Evolutionary conservation across 2,113 vertebrate species (phyloP).

Genomic region (Mormyrus iriodes): DNA sequence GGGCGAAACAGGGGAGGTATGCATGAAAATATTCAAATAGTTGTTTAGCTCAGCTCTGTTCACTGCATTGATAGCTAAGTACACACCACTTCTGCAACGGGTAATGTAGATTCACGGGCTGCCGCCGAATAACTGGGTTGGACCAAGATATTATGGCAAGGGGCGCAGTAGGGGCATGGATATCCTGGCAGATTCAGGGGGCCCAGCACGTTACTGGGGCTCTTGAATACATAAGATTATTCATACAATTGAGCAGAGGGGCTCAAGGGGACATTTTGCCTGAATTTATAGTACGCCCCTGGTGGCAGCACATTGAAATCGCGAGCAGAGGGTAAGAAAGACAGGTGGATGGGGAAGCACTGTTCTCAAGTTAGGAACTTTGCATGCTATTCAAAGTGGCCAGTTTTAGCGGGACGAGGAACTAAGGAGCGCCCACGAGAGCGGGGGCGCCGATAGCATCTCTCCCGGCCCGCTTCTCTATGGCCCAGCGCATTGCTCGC

Average conservation of each 20-base stretch:
- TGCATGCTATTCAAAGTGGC: not conserved
- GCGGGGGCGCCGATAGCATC: slow-evolving; percentile 55
- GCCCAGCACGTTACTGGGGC: not conserved
- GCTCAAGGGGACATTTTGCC: not conserved
- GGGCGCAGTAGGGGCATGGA: not conserved
- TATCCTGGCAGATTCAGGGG: not conserved
- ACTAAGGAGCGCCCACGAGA: slow-evolving; percentile 32
- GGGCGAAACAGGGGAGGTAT: not conserved
- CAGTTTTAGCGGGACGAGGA: slow-evolving; percentile 30
- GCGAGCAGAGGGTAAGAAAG: not conserved
- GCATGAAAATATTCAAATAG: not conserved
- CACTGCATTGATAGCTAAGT: not conserved
- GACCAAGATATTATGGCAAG: not conserved
- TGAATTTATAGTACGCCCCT: not conserved
- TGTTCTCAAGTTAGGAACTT: not conserved
- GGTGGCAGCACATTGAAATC: not conserved
- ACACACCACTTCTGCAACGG: slow-evolving; percentile 20
- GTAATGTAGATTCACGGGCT: not conserved
- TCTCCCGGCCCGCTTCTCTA: slow-evolving; percentile 49
- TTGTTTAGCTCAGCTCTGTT: not conserved
- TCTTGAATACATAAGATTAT: not conserved
- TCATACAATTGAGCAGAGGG: not conserved
- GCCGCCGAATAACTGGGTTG: not conserved
- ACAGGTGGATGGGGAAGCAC: not conserved
- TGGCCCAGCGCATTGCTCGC: slow-evolving; percentile 57